Evolutionary conservation across 1,140 invertebrate genomes (phyloP), one percentile per base, ranked within the genome.

Genomic region (Dendrolimus punctatus): DNA sequence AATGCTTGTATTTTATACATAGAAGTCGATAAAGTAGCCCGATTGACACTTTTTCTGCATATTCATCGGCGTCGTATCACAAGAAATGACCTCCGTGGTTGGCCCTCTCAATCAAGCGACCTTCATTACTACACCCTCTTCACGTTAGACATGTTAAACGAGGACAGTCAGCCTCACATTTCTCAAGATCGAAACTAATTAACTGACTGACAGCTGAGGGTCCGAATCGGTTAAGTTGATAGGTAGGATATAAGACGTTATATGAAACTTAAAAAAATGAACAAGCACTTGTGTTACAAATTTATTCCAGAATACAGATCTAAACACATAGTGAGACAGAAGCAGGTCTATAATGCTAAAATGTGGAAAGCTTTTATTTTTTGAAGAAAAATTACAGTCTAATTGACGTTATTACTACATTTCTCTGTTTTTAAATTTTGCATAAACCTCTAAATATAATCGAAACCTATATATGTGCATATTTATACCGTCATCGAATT

Each of bases 81-180:
- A 51, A 53, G 50, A 37, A 59, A 41, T 58, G 55, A 51, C 55
- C 58, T 53, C 39, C 50, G 46, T 44, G 47, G 40, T 42, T 49
- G 55, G 40, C 54, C 53, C 54, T 53, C 54, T 65, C 66, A 66
- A 67, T 72, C 62, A 66, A 58, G 49, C 45, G 51, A 40, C 44
- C 44, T 68, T 71, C 66, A 65, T 71, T 66, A 68, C 10, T 48
- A 45, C 51, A 66, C 60, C 63, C 62, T 61, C 68, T 51, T 67
- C 62, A 71, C 43, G 10, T 42, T 46, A 46, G 58, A 64, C 67
- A 66, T 42, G 50, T 62, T 46, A 51, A 40, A 55, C 43, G 40
- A 57, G 50, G 51, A 65, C 51, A 49, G 50, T 63, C 57, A 59
- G 55, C 53, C 40, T 43, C 53, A 54, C 63, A 73, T 76, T 71